phyloP scores from a whole-genome alignment of 2,888 invertebrate genomes.

The Ypsolopha scabrella region DNA sequence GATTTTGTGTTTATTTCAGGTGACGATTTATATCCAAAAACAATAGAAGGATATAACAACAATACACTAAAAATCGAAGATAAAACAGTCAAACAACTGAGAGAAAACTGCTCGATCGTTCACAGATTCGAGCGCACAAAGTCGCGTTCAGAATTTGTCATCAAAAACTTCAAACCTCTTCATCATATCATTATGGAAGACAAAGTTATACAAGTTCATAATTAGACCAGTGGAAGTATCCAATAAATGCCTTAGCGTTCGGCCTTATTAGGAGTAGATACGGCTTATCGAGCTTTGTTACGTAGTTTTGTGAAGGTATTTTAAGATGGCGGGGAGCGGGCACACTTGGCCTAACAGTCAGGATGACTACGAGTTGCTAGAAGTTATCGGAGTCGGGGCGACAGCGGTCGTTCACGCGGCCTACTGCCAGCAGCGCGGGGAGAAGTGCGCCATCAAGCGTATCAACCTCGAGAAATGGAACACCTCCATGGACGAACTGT shows the following conservation, averaged over 20 bases:
- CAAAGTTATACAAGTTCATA: slow-evolving; percentile 21
- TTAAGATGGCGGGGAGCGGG: slow-evolving; percentile 42
- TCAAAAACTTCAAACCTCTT: slow-evolving; percentile 36
- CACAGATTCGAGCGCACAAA: slow-evolving; percentile 37
- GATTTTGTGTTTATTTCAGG: slow-evolving; percentile 45
- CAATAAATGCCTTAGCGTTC: slow-evolving; percentile 30
- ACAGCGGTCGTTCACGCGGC: slow-evolving; percentile 99
- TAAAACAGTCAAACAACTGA: slow-evolving; percentile 42
- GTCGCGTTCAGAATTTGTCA: slow-evolving; percentile 20
- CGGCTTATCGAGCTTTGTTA: slow-evolving; percentile 1
- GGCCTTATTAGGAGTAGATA: slow-evolving; percentile 42
- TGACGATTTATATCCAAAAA: slow-evolving; percentile 53
- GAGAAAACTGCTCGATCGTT: slow-evolving; percentile 26
- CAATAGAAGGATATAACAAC: slow-evolving; percentile 29
- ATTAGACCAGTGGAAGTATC: not conserved
- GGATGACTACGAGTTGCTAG: slow-evolving; percentile 93
- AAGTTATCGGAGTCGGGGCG: slow-evolving; percentile 96
- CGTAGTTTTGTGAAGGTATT: slow-evolving; percentile 7
- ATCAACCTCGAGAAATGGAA: slow-evolving; percentile 99
- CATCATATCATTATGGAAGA: slow-evolving; percentile 55
- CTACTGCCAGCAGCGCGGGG: slow-evolving; percentile 90
- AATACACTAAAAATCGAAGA: slow-evolving; percentile 13
- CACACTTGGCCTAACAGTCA: slow-evolving; percentile 89
- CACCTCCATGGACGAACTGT: slow-evolving; percentile 98
- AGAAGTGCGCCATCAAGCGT: slow-evolving; percentile 98